Evolutionary conservation across 92 coral and sea anemone species (phyloP).

Genomic region (Ricordea florida): DNA sequence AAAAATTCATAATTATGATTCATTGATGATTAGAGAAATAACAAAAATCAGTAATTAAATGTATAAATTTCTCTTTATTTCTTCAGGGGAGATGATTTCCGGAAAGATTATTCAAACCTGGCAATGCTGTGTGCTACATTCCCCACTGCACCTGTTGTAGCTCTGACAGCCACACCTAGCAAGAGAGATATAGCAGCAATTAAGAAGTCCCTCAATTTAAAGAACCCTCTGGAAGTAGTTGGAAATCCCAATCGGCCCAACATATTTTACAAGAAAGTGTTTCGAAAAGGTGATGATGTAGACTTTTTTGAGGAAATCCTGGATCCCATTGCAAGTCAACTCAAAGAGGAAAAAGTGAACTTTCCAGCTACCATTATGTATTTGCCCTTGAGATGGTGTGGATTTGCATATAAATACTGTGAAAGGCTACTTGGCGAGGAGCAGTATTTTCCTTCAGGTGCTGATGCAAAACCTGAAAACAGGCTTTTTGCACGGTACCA

Average conservation of each 20-base stretch:
- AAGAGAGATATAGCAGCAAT: slow-evolving; percentile 4
- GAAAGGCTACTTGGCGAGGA: slow-evolving; percentile 7
- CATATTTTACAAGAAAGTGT: slow-evolving; percentile 29
- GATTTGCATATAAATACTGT: slow-evolving; percentile 26
- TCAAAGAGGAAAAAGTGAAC: not conserved
- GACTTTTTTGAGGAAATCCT: slow-evolving; percentile 14
- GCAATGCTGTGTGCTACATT: slow-evolving; percentile 42
- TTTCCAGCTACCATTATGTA: slow-evolving; percentile 33
- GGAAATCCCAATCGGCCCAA: slow-evolving; percentile 25
- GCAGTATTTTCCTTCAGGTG: too few species aligned
- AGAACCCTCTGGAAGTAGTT: slow-evolving; percentile 5
- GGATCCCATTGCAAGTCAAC: slow-evolving; percentile 9
- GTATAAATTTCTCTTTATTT: too few species aligned
- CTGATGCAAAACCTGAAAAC: too few species aligned
- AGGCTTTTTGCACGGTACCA: slow-evolving; percentile 45
- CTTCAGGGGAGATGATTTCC: slow-evolving; percentile 41
- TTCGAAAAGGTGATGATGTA: too few species aligned
- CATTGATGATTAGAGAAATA: too few species aligned
- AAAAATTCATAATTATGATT: too few species aligned
- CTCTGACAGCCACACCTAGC: slow-evolving; percentile 46
- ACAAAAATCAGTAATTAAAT: too few species aligned
- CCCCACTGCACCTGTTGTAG: slow-evolving; percentile 36
- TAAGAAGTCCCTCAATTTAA: too few species aligned
- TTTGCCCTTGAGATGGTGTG: too few species aligned
- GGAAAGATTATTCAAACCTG: slow-evolving; percentile 30